Evolutionary conservation across 2,113 vertebrate genomes (phyloP).

Genomic region (Eclectus roratus): DNA sequence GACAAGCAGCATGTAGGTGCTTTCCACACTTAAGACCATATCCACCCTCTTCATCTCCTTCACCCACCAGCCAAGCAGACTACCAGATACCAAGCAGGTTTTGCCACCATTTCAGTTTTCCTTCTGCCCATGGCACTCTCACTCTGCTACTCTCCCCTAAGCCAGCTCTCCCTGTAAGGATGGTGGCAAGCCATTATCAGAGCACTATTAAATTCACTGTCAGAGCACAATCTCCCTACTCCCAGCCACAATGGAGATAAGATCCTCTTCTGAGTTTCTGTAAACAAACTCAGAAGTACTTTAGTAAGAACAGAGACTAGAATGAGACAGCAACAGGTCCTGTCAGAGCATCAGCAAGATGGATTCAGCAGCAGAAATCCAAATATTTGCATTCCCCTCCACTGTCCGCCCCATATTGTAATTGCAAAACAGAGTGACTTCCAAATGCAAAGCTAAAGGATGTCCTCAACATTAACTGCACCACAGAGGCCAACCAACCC

Average conservation of each 20-base stretch:
- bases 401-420: accelerated
- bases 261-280: background rate
- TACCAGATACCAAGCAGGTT: background rate
- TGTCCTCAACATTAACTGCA: background rate
- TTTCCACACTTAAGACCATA: background rate
- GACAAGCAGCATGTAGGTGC: background rate
- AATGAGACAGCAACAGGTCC: background rate
- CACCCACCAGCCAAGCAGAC: background rate
- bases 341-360: background rate
- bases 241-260: background rate
- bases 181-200: accelerated
- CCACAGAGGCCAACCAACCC: background rate
- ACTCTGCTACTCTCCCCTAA: background rate
- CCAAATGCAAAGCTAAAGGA: background rate
- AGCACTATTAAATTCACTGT: background rate
- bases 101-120: background rate
- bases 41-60: background rate
- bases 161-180: background rate
- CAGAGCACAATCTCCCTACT: background rate
- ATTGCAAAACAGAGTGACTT: background rate
- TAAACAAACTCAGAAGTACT: background rate
- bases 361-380: background rate
- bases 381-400: background rate
- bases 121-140: background rate
- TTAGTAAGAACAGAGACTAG: accelerated